Conservation (phyloP, 2,113 vertebrate genomes). For the Alces alces region DNA sequence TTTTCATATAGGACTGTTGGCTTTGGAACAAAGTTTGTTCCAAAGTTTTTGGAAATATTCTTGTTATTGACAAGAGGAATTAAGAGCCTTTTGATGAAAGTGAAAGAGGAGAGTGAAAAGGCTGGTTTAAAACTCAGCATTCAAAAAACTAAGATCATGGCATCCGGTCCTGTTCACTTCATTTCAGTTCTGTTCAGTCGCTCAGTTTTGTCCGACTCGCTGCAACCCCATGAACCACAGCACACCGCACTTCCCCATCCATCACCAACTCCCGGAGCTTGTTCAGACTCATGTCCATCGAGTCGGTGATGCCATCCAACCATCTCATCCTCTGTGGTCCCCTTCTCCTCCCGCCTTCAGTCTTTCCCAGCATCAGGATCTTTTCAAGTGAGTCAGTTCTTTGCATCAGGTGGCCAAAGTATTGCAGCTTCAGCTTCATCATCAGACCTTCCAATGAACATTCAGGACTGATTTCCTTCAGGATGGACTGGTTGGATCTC, state of each 20-base stretch:
- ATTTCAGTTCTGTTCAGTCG: too few species aligned
- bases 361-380: not conserved
- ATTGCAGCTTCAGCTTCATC: not conserved
- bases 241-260: too few species aligned
- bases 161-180: too few species aligned
- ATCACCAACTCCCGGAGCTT: too few species aligned
- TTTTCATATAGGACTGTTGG: not conserved
- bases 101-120: not conserved
- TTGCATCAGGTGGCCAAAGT: not conserved
- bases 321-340: not conserved
- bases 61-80: not conserved
- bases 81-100: not conserved
- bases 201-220: too few species aligned
- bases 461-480: not conserved
- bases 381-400: not conserved
- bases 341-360: not conserved
- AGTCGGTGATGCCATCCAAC: not conserved
- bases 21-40: not conserved
- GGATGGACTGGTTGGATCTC: not conserved
- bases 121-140: too few species aligned
- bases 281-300: accelerated
- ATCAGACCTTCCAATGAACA: not conserved
- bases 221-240: too few species aligned
- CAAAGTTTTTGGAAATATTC: not conserved
- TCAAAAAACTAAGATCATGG: too few species aligned